A percentile compares a stretch with the other conserved stretches of the same genome.
Evolutionary conservation across 2,797 vertebrate genomes (phyloP).

Genomic region (Alosa sapidissima): DNA sequence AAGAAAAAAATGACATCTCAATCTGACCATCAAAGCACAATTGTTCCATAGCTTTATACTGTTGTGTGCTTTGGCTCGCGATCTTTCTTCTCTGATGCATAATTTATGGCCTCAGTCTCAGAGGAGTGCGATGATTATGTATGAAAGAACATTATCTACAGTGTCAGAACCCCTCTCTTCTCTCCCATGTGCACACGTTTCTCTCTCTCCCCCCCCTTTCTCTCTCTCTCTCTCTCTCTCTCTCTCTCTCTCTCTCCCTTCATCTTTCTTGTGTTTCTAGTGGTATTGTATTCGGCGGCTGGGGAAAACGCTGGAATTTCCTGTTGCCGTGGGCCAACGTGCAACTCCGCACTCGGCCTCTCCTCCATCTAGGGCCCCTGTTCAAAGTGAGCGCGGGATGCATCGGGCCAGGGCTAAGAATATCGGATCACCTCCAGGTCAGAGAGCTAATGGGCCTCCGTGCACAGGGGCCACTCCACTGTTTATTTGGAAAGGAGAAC

Average conservation of each 20-base stretch:
- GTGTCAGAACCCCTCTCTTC: constrained; percentile 35
- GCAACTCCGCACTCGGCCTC: constrained; percentile 63
- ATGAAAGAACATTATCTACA: constrained; percentile 54
- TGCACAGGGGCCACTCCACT: constrained; percentile 49
- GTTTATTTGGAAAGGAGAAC: constrained; percentile 60
- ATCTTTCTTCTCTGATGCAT: constrained; percentile 55
- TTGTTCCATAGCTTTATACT: constrained; percentile 55
- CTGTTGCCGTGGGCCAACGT: constrained; percentile 66
- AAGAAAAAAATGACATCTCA: background rate
- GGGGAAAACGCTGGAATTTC: constrained; percentile 68
- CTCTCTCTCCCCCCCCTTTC: constrained; percentile 15
- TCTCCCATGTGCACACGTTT: constrained; percentile 7
- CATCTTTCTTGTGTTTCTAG: constrained; percentile 53
- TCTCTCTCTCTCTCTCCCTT: constrained; percentile 44
- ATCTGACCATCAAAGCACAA: constrained; percentile 50
- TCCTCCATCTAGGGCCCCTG: constrained; percentile 35
- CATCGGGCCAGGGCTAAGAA: constrained; percentile 60
- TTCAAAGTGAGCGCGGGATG: constrained; percentile 53
- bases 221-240: constrained; percentile 26
- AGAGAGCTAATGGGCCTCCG: constrained; percentile 61
- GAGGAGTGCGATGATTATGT: constrained; percentile 49
- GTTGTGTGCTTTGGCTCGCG: constrained; percentile 53
- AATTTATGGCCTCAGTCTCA: constrained; percentile 50
- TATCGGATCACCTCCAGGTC: constrained; percentile 56
- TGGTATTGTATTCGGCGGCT: constrained; percentile 58